Evolutionary conservation across 2,113 vertebrate genomes (phyloP), one percentile per base, ranked within the genome.

Genomic region (Peromyscus leucopus): DNA sequence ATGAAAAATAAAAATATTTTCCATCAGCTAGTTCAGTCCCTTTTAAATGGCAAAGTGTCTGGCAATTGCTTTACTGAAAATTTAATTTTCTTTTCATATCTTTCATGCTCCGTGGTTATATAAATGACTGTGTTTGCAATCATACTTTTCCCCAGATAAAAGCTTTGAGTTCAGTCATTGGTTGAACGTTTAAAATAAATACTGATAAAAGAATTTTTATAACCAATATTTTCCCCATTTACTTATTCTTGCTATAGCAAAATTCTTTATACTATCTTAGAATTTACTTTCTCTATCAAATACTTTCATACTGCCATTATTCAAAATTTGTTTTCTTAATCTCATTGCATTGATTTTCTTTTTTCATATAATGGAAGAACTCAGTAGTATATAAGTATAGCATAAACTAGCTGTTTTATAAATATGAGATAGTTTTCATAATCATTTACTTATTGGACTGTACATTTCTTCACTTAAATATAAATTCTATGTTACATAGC

Each of bases 31-130:
- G 12, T 84, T 93, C 10, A 94, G 74, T 90, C 13, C 92, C 51
- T 89, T 57, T 90, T 90, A 96, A 94, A 96, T 87, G 75, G 75
- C 91, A 96, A 90, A 96, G 51, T 86, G 39, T 69, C 91, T 95
- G 78, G 17, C 61, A 71, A 93, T 86, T 96, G 90, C 93, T 93
- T 95, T 59, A 63, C 55, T 85, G 82, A 93, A 97, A 95, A 97
- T 96, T 96, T 97, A 96, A 97, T 97, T 98, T 97, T n/a, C 76
- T 16, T 97, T 80, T 87, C 71, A 89, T 96, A 90, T 85, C 65
- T 95, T 97, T 95, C 55, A 75, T 96, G 92, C 46, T 94, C 87
- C 88, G 31, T 91, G 63, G 42, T 83, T 95, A 65, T 82, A 72
- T 93, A 93, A 97, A 94, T 82, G 83, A 76, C 63, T n/a, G 1